Evolutionary conservation across 1,140 invertebrate genomes (phyloP).

Genomic region (Cydia splendana): DNA sequence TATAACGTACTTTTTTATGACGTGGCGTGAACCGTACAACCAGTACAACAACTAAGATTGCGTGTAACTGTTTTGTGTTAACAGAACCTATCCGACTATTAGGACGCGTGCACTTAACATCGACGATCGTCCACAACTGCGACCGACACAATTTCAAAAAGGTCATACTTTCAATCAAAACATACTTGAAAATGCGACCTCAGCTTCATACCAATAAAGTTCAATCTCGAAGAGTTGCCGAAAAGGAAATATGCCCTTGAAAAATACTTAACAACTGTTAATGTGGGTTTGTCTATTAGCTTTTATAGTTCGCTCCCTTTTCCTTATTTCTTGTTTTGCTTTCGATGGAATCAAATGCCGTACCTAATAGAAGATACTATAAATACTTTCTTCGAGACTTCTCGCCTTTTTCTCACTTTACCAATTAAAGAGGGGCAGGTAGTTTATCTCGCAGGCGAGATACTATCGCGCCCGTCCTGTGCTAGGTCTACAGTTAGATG

Average conservation of each 20-base stretch:
- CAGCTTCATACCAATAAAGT: neutral
- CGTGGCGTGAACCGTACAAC: too few species aligned
- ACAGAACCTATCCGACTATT: neutral
- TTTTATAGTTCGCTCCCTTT: conserved; percentile 13
- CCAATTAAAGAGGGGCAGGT: too few species aligned
- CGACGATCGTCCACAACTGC: neutral
- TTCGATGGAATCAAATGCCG: neutral
- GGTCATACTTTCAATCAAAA: neutral
- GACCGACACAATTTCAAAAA: neutral
- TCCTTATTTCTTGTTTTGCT: conserved; percentile 8
- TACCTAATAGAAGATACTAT: too few species aligned
- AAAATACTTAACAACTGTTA: neutral
- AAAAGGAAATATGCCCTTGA: neutral
- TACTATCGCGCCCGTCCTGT: too few species aligned
- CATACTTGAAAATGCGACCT: neutral
- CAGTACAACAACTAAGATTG: neutral
- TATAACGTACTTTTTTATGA: too few species aligned
- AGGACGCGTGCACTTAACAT: conserved; percentile 15
- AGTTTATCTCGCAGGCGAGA: too few species aligned
- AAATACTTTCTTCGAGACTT: too few species aligned
- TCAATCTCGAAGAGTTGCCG: neutral
- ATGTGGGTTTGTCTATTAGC: conserved; percentile 5
- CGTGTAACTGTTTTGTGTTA: conserved; percentile 1
- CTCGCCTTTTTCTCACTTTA: too few species aligned
- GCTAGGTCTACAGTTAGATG: too few species aligned